Base-by-base conservation (phyloP, 2,113 vertebrate species). In the Blennius ocellaris region DNA sequence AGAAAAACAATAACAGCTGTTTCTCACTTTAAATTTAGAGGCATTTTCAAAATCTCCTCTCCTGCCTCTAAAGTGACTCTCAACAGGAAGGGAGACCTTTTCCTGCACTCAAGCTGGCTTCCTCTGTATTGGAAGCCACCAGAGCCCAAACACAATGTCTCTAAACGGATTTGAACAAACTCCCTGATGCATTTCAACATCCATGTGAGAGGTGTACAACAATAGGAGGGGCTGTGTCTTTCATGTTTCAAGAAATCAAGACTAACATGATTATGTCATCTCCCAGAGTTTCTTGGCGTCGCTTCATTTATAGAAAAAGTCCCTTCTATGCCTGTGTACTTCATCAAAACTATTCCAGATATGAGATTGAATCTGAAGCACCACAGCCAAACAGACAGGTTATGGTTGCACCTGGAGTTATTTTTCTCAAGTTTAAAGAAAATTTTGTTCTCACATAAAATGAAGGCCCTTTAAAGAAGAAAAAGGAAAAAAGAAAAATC, bases 51-150 rank as follows among this genome's bases (percentile, higher is more conserved):
- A 56, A 71, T 83, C 86, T 85, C 69, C 78, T 67, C n/a, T 82
- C 55, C 61, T 52, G 38, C 57, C 38, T 76, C 51, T 45, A 67
- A 49, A 62, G 56, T 69, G 77, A 69, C 52, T 67, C 45, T 53
- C 55, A 50, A 47, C 85, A 89, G 92, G 92, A 93, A 93, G 77
- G 62, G 37, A 82, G 54, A 76, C 87, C 85, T 87, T 93, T 93
- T 90, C 92, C 90, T 89, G 21, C 9, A 69, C 56, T 82, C 43
- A 69, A 72, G 83, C 65, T 52, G 53, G 68, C 72, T 86, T 92
- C 86, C 84, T 84, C 40, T 41, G 5, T 60, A 43, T 11, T 11
- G 11, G 14, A 30, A 8, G 38, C 15, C 21, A 9, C 14, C 10
- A 40, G 21, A 53, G 47, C 50, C 53, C 12, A 16, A 17, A 45